Percentiles rank a stretch among this genome's conserved stretches.
These are phyloP conservation scores for Holcopasites calliopsidis DNA, from an alignment of 1,140 invertebrate species.

Conservation along the genomic window DNA sequence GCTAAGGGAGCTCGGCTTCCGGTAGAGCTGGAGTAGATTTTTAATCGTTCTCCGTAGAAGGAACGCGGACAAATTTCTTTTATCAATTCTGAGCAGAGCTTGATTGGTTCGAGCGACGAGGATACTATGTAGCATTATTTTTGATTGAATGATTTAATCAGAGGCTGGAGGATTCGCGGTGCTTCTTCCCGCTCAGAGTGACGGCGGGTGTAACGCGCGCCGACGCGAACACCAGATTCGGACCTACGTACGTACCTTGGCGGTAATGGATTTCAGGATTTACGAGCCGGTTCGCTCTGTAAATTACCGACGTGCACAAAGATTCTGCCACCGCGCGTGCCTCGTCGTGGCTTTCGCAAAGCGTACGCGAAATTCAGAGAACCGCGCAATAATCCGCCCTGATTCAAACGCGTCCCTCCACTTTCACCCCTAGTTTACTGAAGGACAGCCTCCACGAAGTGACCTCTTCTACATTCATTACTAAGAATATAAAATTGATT, in stretches of 20 bases:
- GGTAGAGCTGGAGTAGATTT: too few relatives aligned
- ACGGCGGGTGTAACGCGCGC: neutral
- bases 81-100: too few relatives aligned
- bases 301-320: constrained; percentile 30
- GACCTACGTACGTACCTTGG: neutral
- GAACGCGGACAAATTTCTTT: too few relatives aligned
- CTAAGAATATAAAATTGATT: too few relatives aligned
- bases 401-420: neutral
- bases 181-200: neutral
- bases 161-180: neutral
- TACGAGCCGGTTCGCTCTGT: constrained; percentile 13
- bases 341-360: neutral
- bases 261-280: constrained; percentile 21
- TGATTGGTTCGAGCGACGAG: too few relatives aligned
- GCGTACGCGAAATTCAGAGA: neutral
- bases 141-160: too few relatives aligned
- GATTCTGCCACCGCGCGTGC: neutral
- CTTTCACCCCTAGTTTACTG: neutral
- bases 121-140: too few relatives aligned
- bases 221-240: neutral
- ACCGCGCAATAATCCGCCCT: neutral
- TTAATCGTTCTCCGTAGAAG: too few relatives aligned
- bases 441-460: too few relatives aligned
- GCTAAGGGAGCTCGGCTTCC: too few relatives aligned
- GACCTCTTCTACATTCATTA: too few relatives aligned